These are phyloP conservation scores for Amphiduros pacificus DNA, from an alignment of 2,888 invertebrate genomes.

Conservation along the genomic window DNA sequence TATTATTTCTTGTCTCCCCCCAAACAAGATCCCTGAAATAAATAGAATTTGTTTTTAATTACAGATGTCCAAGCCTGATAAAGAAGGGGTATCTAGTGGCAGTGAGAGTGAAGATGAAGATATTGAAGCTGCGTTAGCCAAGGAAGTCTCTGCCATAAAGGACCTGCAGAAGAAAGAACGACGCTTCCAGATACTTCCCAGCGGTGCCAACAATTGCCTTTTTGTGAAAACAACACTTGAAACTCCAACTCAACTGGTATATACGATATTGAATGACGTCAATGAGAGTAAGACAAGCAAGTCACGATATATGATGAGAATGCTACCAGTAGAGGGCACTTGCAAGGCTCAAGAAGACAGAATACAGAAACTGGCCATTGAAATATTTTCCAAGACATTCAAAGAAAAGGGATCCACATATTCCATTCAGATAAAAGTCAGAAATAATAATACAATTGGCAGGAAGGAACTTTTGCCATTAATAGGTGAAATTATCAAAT, in stretches of 20 bases:
- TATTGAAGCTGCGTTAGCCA: slow-evolving; percentile 53
- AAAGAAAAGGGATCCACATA: no score
- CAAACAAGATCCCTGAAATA: no score
- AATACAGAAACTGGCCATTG: slow-evolving; percentile 70
- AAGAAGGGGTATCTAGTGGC: no score
- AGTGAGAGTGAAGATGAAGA: slow-evolving; percentile 45
- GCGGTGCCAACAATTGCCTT: slow-evolving; percentile 80
- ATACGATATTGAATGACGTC: slow-evolving; percentile 75
- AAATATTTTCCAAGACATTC: no score
- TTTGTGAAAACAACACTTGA: slow-evolving; percentile 79
- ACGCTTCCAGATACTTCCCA: slow-evolving; percentile 71
- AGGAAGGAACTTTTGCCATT: no score
- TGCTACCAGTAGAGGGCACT: slow-evolving; percentile 79
- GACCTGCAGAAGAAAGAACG: slow-evolving; percentile 28
- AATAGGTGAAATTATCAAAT: no score
- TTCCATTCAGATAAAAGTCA: no score
- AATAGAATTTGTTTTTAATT: no score
- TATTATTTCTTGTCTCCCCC: no score
- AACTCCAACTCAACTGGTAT: slow-evolving; percentile 74
- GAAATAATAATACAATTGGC: no score
- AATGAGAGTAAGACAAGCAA: slow-evolving; percentile 70
- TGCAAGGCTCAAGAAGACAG: slow-evolving; percentile 78
- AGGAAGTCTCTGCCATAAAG: slow-evolving; percentile 34
- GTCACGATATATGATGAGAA: slow-evolving; percentile 75
- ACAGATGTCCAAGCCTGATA: no score